Base-by-base conservation (phyloP, 1,140 invertebrate species). In the Bilobella aurantiaca region DNA sequence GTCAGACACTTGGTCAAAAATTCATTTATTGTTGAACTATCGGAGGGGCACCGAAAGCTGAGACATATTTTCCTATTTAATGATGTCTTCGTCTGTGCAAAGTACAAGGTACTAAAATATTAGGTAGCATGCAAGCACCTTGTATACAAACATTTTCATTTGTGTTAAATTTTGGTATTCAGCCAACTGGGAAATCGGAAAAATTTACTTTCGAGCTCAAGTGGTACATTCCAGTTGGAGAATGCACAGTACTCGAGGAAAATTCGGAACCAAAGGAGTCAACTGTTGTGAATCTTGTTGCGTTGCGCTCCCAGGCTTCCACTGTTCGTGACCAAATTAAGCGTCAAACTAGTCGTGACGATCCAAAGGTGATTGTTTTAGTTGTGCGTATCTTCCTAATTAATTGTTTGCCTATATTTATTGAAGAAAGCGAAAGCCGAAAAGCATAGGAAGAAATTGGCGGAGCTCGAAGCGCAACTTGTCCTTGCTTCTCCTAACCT, bases 21-120 rank as follows among this genome's bases (percentile, higher is more conserved):
- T 77, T 93, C 91, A 0, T 94, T 96, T 75, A 90, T 96, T 57
- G 92, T 96, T 5, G 93, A 96, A 79, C 80, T 92, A 27, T 85
- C 87, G 0, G 90, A 93, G 75, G 87, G 88, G 0, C 87, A 90
- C 76, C 82, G 93, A 49, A 96, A 96, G 80, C 78, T 96, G 58
- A 82, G 93, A 58, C 93, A 95, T 82, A 79, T 96, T 63, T 95
- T 96, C 79, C 82, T 96, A 28, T 96, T 96, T 76, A 95, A 93
- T 76, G 93, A 96, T 77, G 89, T 95, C 64, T 88, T 96, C 69
- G 89, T 93, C 25, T 96, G 93, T 80, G 92, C 93, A 58, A 96
- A 96, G 80, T 93, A 93, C 75, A 94, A 93, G 82, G 87, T 84
- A 76, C 47, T 8, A 28, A 47, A 2, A 65, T 53, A 59, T 67